These are phyloP conservation scores for Danaus plexippus DNA, from an alignment of 1,140 invertebrate species.

Conservation along the genomic window DNA sequence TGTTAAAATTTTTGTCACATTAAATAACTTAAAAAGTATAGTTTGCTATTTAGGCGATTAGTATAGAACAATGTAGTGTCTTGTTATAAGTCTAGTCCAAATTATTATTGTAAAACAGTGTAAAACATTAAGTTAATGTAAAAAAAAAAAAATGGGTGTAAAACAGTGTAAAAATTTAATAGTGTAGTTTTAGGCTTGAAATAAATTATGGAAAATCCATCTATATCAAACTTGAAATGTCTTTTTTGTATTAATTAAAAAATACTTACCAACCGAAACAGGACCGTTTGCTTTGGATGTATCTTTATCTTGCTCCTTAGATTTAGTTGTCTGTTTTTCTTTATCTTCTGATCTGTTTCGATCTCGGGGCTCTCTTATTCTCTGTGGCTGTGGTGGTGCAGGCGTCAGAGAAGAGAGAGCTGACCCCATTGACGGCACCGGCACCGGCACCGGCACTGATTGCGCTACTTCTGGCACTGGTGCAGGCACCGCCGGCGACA, in stretches of 20 bases:
- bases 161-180: no score
- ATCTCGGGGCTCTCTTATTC: slow-evolving; percentile 39
- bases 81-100: no score
- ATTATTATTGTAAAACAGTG: no score
- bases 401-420: slow-evolving; percentile 6
- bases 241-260: slow-evolving; percentile 1
- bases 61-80: no score
- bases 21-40: no score
- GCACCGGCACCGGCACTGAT: neutral
- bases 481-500: neutral
- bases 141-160: no score
- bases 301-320: slow-evolving; percentile 29
- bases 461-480: slow-evolving; percentile 2
- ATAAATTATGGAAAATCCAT: no score
- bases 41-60: no score
- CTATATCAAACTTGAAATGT: no score
- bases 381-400: slow-evolving; percentile 39
- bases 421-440: slow-evolving; percentile 8
- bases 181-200: no score
- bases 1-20: no score
- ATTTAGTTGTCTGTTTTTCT: slow-evolving; percentile 23
- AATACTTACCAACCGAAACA: slow-evolving; percentile 25
- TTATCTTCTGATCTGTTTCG: slow-evolving; percentile 41
- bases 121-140: no score
- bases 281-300: slow-evolving; percentile 41